Evolutionary conservation across 1,140 invertebrate species (phyloP).

Genomic region (Thaumetopoea pityocampa): DNA sequence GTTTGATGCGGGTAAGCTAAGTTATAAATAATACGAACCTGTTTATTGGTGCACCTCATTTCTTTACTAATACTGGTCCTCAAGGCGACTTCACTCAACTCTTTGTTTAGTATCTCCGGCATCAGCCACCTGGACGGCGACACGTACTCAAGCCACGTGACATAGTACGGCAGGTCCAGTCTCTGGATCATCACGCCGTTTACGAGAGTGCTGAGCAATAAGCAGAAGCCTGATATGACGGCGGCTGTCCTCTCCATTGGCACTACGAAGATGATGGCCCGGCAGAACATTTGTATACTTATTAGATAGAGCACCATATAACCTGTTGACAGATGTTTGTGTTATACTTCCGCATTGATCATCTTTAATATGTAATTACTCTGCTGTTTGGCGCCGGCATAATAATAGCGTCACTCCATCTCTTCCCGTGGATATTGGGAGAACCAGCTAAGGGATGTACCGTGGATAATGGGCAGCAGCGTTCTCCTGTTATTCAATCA

Average conservation of each 20-base stretch:
- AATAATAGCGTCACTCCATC: too few species aligned
- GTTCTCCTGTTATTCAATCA: too few species aligned
- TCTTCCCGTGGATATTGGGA: too few species aligned
- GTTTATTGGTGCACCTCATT: conserved; percentile 81
- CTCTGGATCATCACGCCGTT: conserved; percentile 85
- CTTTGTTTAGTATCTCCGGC: conserved; percentile 80
- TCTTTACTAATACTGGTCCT: conserved; percentile 75
- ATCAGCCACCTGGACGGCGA: conserved; percentile 87
- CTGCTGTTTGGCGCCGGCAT: too few species aligned
- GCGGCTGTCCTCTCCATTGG: conserved; percentile 78
- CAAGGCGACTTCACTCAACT: conserved; percentile 79
- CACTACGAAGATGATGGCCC: conserved; percentile 81
- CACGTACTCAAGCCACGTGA: conserved; percentile 80
- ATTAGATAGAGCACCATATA: conserved; percentile 88
- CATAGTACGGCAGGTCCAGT: conserved; percentile 81
- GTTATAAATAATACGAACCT: conserved; percentile 34
- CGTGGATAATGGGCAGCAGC: too few species aligned
- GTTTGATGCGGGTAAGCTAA: too few species aligned
- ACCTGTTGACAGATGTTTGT: too few species aligned
- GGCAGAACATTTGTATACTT: conserved; percentile 82
- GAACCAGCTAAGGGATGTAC: too few species aligned
- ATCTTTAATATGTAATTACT: too few species aligned
- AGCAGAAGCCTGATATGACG: conserved; percentile 78
- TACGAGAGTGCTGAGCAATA: conserved; percentile 80
- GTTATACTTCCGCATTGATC: too few species aligned